Percentiles rank a stretch among this genome's conserved stretches.
phyloP scores from a whole-genome alignment of 1,140 invertebrate genomes.

The Bombyx mori region DNA sequence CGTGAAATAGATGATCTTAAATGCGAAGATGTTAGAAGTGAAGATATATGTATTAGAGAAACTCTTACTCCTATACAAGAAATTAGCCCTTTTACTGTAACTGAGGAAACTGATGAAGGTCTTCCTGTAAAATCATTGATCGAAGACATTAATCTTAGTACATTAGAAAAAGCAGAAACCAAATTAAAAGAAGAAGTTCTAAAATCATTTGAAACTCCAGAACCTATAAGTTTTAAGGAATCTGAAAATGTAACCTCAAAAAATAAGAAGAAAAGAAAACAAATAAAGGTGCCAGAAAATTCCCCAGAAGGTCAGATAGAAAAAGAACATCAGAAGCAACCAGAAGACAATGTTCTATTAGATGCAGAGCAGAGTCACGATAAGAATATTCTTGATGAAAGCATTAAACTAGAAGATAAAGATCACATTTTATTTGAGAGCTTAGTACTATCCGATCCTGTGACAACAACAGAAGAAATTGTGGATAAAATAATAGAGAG shows the following conservation, averaged over 20 bases:
- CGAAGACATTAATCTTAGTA: no score
- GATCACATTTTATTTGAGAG: constrained; percentile 3
- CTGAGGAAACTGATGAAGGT: not conserved
- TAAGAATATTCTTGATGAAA: not conserved
- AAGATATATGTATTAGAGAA: not conserved
- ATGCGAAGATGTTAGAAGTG: not conserved
- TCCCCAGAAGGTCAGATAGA: not conserved
- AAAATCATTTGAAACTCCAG: no score
- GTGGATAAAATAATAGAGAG: constrained; percentile 3
- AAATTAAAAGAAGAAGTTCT: no score
- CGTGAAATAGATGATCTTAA: no score
- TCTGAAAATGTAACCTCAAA: no score
- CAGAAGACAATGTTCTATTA: not conserved
- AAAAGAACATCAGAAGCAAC: not conserved
- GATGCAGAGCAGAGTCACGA: not conserved
- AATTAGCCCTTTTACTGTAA: not conserved
- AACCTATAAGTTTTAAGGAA: no score
- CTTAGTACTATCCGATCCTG: constrained; percentile 3
- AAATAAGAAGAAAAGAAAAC: constrained; percentile 20
- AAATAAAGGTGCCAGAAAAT: constrained; percentile 13
- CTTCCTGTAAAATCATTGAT: no score
- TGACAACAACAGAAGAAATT: not conserved
- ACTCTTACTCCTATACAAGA: constrained; percentile 2
- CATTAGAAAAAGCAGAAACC: no score
- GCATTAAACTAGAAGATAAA: no score